Conservation (phyloP, 2,113 vertebrate genomes). For the Gobiocypris rarus region DNA sequence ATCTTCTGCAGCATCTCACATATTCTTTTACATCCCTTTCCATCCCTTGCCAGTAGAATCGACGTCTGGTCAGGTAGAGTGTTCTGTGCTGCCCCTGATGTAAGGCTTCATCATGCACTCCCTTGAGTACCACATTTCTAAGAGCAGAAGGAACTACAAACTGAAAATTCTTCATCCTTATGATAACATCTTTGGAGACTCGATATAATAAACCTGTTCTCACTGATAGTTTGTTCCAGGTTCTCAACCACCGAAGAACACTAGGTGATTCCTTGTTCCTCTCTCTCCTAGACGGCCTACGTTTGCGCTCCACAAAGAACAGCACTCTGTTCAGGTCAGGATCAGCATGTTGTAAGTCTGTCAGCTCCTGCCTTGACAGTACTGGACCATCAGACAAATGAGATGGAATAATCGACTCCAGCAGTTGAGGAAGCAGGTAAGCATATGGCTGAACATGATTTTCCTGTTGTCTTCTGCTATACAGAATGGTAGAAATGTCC, state of each 20-base stretch:
- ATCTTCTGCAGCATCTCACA: slow-evolving; percentile 17
- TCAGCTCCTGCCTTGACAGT: not conserved
- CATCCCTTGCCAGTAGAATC: slow-evolving; percentile 39
- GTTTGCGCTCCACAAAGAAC: not conserved
- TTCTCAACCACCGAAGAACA: not conserved
- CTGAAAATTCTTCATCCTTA: not conserved
- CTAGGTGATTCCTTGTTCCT: not conserved
- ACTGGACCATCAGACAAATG: not conserved
- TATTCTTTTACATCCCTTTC: slow-evolving; percentile 32
- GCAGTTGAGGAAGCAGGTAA: not conserved
- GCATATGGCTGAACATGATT: not conserved
- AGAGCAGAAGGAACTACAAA: not conserved
- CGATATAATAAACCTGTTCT: not conserved
- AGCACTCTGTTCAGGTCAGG: not conserved
- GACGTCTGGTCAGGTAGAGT: not conserved
- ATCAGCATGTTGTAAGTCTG: not conserved
- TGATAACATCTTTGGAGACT: not conserved
- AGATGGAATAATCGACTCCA: not conserved
- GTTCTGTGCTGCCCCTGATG: slow-evolving; percentile 31
- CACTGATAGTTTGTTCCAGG: not conserved
- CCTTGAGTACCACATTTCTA: not conserved
- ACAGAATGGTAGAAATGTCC: not conserved
- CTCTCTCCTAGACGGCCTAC: not conserved
- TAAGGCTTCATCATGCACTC: slow-evolving; percentile 16
- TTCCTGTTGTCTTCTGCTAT: not conserved